Percentiles rank a stretch among this genome's conserved stretches.
Evolutionary conservation across 2,113 vertebrate genomes (phyloP).

Genomic region (Cyanocitta stelleri): DNA sequence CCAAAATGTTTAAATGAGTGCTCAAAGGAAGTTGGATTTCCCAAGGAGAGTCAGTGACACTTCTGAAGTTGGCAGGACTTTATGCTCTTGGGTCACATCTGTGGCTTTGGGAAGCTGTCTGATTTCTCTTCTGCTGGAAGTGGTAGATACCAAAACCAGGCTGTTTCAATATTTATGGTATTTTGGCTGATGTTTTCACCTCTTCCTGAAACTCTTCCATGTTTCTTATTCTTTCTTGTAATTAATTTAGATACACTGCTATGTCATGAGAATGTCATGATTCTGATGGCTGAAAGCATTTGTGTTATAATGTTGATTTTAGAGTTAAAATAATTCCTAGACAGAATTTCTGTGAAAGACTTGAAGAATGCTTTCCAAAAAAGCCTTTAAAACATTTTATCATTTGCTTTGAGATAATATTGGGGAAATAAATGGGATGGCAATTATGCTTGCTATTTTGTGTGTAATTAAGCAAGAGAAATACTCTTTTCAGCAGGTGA

Average conservation of each 20-base stretch:
- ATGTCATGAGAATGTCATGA: not conserved
- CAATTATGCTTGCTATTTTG: not conserved
- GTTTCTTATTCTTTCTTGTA: constrained; percentile 47
- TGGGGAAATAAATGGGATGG: not conserved
- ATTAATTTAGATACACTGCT: not conserved
- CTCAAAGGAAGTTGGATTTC: constrained; percentile 35
- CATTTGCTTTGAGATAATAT: not conserved
- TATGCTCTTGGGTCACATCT: not conserved
- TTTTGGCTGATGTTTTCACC: constrained; percentile 31
- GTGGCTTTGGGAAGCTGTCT: constrained; percentile 30
- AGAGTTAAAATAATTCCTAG: not conserved
- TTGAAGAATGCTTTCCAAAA: not conserved
- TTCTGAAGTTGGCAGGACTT: constrained; percentile 18
- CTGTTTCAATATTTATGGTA: not conserved
- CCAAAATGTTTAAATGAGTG: not conserved
- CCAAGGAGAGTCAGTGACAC: not conserved
- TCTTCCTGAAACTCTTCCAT: constrained; percentile 58
- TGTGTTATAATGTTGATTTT: not conserved
- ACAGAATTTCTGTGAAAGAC: not conserved
- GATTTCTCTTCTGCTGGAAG: constrained; percentile 18
- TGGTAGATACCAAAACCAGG: constrained; percentile 3
- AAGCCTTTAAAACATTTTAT: not conserved
- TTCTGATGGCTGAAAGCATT: constrained; percentile 46
- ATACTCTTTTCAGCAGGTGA: constrained; percentile 85
- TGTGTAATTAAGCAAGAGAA: constrained; percentile 72